A percentile compares a stretch with the other conserved stretches of the same genome.
Evolutionary conservation across 2,888 invertebrate genomes (phyloP).

Genomic region (Dasysyrphus tricinctus): DNA sequence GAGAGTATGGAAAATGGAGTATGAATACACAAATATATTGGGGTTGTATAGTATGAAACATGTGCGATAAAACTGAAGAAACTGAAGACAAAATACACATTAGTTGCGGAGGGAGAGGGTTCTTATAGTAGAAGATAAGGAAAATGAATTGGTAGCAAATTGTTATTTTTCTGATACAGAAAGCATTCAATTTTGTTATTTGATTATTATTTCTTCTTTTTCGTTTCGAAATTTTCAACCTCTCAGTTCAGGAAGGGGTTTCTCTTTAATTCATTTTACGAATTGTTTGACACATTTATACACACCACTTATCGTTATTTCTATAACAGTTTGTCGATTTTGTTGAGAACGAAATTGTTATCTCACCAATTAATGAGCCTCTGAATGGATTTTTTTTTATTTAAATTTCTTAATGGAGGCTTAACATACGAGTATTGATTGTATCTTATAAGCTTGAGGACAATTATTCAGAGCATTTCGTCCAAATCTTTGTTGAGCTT

Average conservation of each 20-base stretch:
- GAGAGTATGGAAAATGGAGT: neutral
- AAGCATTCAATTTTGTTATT: slow-evolving; percentile 29
- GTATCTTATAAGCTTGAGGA: too few species aligned
- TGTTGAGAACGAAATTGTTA: neutral
- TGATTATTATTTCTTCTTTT: neutral
- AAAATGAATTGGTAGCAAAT: slow-evolving; percentile 36
- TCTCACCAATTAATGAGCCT: neutral
- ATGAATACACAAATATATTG: neutral
- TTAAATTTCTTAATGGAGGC: too few species aligned
- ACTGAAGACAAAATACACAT: slow-evolving; percentile 28
- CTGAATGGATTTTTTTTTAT: too few species aligned
- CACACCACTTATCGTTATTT: slow-evolving; percentile 11
- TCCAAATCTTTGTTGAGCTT: too few species aligned
- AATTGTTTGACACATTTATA: neutral
- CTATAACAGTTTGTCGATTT: too few species aligned
- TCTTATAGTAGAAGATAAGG: slow-evolving; percentile 2
- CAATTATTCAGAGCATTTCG: too few species aligned
- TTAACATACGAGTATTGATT: too few species aligned
- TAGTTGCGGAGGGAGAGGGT: neutral
- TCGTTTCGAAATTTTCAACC: neutral
- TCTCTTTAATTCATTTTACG: neutral
- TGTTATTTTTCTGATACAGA: slow-evolving; percentile 19
- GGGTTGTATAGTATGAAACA: neutral
- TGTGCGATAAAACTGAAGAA: slow-evolving; percentile 9
- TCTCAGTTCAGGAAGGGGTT: neutral